These are phyloP conservation scores for Polylopha cassiicola DNA, from an alignment of 2,888 invertebrate species.

Conservation along the genomic window DNA sequence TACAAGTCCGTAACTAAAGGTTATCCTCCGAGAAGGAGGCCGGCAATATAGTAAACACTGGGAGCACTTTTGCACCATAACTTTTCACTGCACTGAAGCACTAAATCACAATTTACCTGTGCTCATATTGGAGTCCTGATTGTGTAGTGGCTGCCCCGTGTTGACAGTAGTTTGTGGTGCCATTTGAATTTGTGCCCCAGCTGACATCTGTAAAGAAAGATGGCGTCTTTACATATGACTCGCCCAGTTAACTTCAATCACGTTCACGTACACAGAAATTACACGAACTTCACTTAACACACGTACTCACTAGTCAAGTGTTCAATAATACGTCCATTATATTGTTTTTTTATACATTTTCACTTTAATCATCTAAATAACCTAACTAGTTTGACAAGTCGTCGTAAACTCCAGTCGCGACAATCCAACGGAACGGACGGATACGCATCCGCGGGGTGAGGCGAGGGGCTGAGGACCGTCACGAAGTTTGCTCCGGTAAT, in stretches of 20 bases:
- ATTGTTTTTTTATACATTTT: constrained; percentile 45
- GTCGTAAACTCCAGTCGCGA: constrained; percentile 68
- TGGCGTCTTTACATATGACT: constrained; percentile 77
- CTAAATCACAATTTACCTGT: constrained; percentile 83
- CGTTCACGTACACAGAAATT: constrained; percentile 38
- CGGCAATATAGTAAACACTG: constrained; percentile 57
- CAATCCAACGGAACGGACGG: constrained; percentile 52
- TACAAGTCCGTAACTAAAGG: constrained; percentile 47
- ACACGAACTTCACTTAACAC: constrained; percentile 29
- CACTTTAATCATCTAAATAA: constrained; percentile 55
- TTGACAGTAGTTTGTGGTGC: constrained; percentile 95
- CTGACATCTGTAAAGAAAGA: constrained; percentile 91
- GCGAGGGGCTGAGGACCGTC: constrained; percentile 64
- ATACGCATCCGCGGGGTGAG: constrained; percentile 73
- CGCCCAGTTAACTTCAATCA: constrained; percentile 54
- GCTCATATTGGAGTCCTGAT: constrained; percentile 99
- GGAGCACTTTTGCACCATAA: constrained; percentile 60
- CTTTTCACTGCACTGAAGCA: constrained; percentile 57
- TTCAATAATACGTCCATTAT: constrained; percentile 41
- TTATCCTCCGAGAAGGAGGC: constrained; percentile 42
- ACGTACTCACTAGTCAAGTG: constrained; percentile 51
- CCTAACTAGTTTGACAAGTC: constrained; percentile 76
- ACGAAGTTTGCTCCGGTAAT: constrained; percentile 76
- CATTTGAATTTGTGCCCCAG: constrained; percentile 98
- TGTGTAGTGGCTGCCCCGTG: constrained; percentile 89